phyloP scores from a whole-genome alignment of 2,888 invertebrate genomes.

The Heliconius ethilla region DNA sequence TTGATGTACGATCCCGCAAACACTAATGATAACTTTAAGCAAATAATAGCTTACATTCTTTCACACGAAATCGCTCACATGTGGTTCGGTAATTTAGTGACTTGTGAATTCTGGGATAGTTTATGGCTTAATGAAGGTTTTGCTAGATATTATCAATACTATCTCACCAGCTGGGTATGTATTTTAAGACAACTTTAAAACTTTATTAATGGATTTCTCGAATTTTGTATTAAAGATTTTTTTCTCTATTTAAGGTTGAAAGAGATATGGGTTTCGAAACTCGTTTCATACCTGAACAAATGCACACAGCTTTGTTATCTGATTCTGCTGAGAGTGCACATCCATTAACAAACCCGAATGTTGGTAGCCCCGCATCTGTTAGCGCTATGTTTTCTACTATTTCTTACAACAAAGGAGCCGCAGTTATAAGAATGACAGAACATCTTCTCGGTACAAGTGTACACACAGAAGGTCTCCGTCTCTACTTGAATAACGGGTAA shows the following conservation, averaged over 20 bases:
- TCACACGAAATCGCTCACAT: conserved; percentile 88
- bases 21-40: conserved; percentile 71
- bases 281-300: conserved; percentile 86
- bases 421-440: conserved; percentile 86
- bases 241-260: conserved; percentile 76
- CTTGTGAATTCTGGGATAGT: conserved; percentile 85
- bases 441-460: conserved; percentile 80
- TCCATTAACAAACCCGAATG: conserved; percentile 80
- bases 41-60: conserved; percentile 81
- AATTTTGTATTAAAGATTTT: background rate
- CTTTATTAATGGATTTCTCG: too few relatives aligned
- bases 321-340: conserved; percentile 83
- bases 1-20: conserved; percentile 68
- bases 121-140: conserved; percentile 86
- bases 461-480: conserved; percentile 79
- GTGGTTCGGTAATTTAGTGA: conserved; percentile 87
- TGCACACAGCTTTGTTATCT: conserved; percentile 83
- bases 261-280: conserved; percentile 83
- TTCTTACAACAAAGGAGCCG: conserved; percentile 86
- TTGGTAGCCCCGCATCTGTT: conserved; percentile 82
- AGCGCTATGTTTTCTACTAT: conserved; percentile 84
- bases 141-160: conserved; percentile 88
- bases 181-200: background rate
- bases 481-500: conserved; percentile 80
- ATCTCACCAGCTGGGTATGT: conserved; percentile 80